A percentile compares a stretch with the other conserved stretches of the same genome.
These are phyloP conservation scores for Halcyon badia DNA, from an alignment of 2,797 vertebrate species.

Conservation along the genomic window DNA sequence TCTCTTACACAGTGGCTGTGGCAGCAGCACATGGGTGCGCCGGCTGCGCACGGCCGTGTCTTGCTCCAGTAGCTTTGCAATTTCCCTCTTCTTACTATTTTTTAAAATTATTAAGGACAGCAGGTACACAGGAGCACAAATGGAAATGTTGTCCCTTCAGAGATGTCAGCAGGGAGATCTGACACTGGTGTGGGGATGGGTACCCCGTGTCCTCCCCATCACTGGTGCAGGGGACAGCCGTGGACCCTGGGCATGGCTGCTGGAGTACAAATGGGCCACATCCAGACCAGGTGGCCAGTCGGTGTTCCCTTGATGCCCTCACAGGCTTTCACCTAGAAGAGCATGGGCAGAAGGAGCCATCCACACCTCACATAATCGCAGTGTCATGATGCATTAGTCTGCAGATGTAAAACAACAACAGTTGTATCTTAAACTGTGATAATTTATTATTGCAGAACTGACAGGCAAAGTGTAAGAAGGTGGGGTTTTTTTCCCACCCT, in stretches of 20 bases:
- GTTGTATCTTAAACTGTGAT: constrained; percentile 59
- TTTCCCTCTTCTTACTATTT: neutral
- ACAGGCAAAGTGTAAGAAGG: constrained; percentile 6
- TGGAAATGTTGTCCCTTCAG: rapidly evolving
- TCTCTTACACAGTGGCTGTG: rapidly evolving
- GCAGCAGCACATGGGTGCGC: rapidly evolving
- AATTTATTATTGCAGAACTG: constrained; percentile 63
- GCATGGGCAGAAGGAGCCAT: neutral
- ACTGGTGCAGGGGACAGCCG: rapidly evolving
- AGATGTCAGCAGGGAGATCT: rapidly evolving
- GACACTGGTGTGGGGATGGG: rapidly evolving
- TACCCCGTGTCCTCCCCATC: neutral
- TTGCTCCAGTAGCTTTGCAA: neutral
- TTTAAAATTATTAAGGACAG: neutral
- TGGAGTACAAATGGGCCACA: rapidly evolving
- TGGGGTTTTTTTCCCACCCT: neutral
- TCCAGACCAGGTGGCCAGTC: neutral
- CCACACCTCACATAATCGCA: neutral
- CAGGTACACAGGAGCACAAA: neutral
- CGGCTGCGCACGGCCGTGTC: rapidly evolving
- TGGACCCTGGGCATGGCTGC: rapidly evolving
- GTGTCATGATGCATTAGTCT: constrained; percentile 55
- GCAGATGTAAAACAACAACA: constrained; percentile 50
- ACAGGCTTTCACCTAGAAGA: neutral
- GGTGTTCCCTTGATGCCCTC: neutral